These are phyloP conservation scores for Myxocyprinus asiaticus DNA, from an alignment of 2,113 vertebrate genomes.

Conservation along the genomic window DNA sequence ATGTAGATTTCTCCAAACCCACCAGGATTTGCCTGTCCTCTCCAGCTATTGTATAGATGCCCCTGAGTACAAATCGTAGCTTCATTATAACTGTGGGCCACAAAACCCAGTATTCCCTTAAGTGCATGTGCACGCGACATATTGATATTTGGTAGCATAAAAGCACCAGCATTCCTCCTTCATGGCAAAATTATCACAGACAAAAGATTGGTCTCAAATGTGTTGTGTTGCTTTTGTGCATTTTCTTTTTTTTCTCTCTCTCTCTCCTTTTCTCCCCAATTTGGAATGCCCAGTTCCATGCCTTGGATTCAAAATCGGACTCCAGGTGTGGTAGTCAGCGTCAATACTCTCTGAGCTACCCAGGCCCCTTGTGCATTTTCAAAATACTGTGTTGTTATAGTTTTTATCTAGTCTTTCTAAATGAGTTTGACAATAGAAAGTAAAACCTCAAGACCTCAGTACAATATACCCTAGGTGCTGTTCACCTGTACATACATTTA, in stretches of 20 bases:
- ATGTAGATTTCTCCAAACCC: conserved; percentile 76
- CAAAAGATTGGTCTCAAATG: not conserved
- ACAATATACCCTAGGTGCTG: not conserved
- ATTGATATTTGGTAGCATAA: conserved; percentile 75
- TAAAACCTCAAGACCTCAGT: not conserved
- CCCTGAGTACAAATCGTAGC: conserved; percentile 73
- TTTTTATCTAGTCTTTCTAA: too few relatives aligned
- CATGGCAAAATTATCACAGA: not conserved
- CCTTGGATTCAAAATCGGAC: too few relatives aligned
- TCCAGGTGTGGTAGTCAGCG: too few relatives aligned
- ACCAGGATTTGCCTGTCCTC: conserved; percentile 75
- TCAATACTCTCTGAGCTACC: not conserved
- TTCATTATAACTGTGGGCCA: conserved; percentile 78
- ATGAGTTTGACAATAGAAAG: not conserved
- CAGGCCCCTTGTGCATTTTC: too few relatives aligned
- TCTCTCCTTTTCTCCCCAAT: too few relatives aligned
- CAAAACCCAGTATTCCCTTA: conserved; percentile 76
- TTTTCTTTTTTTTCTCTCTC: too few relatives aligned
- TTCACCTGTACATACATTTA: not conserved
- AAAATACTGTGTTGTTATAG: too few relatives aligned
- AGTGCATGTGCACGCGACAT: conserved; percentile 72
- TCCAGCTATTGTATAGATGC: conserved; percentile 72
- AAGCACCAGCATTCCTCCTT: conserved; percentile 60
- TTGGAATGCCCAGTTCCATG: too few relatives aligned
- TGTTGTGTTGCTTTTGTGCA: not conserved